Base-by-base conservation (phyloP, 2,113 vertebrate genomes). In the Pyxicephalus adspersus region DNA sequence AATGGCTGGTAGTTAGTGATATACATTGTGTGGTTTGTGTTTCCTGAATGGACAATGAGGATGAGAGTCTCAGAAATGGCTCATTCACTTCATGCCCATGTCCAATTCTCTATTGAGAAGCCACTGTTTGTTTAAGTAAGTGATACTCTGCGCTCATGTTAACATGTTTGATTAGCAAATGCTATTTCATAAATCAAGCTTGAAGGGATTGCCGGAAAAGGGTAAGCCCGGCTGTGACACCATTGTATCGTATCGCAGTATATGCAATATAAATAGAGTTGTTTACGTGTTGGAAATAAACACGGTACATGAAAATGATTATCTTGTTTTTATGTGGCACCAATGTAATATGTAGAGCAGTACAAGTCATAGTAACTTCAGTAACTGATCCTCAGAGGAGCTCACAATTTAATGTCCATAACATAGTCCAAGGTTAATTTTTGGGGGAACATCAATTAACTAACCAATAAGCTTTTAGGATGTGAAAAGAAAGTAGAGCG, bases 11-110 rank as follows among this genome's bases (percentile, higher is more conserved):
- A 28, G 75, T 22, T 65, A 29, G 75, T 54, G 54, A 54, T 66
- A 77, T 64, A 60, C 63, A 68, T 71, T 38, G 45, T 80, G 57
- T 80, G 55, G 55, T 26, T 80, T 80, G 22, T 79, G 34, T 66
- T 77, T 77, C 61, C 52, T 80, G 55, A 23, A 61, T 50, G 26
- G 23, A 58, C 52, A 67, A 79, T 57, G 65, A 25, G 60, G 74
- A 61, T n/a, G 38, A 28, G 74, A 50, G 15, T 34, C 15, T 38
- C 4, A 65, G 15, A 34, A 31, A 6, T 16, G 2, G 25, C 22
- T 60, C 66, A 34, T 80, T 71, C 31, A 71, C 20, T 70, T 50
- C 26, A 45, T 61, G 38, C 61, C 67, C 34, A 71, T 57, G 64
- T 31, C 31, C 6, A 63, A 13, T 5, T 51, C 77, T 71, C 77